Base-by-base conservation (phyloP, 2,888 invertebrate genomes). In the Cryptus viduatorius region DNA sequence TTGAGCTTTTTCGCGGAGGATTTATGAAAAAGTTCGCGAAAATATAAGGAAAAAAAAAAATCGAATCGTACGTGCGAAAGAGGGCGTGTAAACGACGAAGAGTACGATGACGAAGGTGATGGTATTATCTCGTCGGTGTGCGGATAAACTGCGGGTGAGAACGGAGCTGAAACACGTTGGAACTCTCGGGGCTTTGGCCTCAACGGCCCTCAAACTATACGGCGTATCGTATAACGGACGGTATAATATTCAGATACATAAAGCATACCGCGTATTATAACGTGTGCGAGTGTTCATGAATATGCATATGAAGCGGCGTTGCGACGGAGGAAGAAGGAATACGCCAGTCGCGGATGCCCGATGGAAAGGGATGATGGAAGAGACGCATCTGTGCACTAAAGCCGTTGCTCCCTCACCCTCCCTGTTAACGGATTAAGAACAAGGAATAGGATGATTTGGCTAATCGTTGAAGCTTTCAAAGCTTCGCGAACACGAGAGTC, bases 241-340 rank as follows among this genome's bases (percentile, higher is more conserved):
- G 65, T 65, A 65, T 65, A 44, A 37, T 37, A 44, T 42, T 16
- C 8, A 37, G 42, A 67, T 67, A 19, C 65, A 67, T 67, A 42
- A 44, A 67, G 42, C 65, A 44, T 44, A 44, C 24, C 19, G 16
- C 19, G 44, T 37, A 67, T 64, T 64, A 37, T 67, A 67, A 67
- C 19, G 4, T 14, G 42, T 67, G 65, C 12, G 14, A 19, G 42
- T n/a, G 65, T 44, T 42, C 19, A 67, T 44, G 53, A n/a, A 67
- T 24, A 67, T 67, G 65, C 65, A 67, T 67, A 12, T 44, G 19
- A 16, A 19, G 29, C n/a, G 48, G 16, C 53, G 53, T 3, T 8
- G 53, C 16, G 19, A 19, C 16, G 19, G 16, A 53, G 4, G 53
- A 8, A 53, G 53, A 37, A 37, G 37, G 37, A 37, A 37, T 1